Evolutionary conservation across 2,888 invertebrate genomes (phyloP).

Genomic region (Anaspis maculata): DNA sequence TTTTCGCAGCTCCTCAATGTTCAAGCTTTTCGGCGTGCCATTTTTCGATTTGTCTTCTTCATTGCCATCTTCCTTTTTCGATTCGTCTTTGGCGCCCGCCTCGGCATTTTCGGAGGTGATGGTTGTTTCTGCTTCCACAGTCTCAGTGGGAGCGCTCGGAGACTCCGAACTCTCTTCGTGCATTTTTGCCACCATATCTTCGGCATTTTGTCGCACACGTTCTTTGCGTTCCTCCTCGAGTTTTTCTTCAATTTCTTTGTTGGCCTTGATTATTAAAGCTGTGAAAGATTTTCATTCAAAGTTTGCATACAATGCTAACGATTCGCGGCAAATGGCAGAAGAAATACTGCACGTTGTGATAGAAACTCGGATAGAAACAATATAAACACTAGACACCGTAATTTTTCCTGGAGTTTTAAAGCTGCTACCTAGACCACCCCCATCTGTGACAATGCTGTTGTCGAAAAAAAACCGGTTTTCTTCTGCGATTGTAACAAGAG

Average conservation of each 20-base stretch:
- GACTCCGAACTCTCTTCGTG: constrained; percentile 43
- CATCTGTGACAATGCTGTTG: no score
- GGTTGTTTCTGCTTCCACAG: constrained; percentile 14
- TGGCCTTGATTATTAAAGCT: constrained; percentile 52
- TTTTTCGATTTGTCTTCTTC: constrained; percentile 49
- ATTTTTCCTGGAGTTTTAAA: no score
- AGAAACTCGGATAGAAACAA: no score
- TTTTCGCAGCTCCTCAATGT: constrained; percentile 50
- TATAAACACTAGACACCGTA: no score
- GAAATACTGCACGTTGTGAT: no score
- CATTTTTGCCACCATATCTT: constrained; percentile 46
- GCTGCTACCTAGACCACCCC: no score
- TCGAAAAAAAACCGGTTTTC: no score
- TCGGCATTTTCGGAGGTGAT: constrained; percentile 23
- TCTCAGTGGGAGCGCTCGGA: not conserved
- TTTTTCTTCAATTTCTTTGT: constrained; percentile 55
- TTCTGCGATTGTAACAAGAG: no score
- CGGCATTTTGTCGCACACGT: constrained; percentile 45
- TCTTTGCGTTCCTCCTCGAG: constrained; percentile 47
- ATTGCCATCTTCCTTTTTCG: constrained; percentile 25
- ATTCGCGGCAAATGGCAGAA: no score
- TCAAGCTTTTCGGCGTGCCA: constrained; percentile 43
- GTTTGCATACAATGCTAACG: no score
- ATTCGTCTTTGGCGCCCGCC: constrained; percentile 21
- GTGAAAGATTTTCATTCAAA: no score